phyloP scores from a whole-genome alignment of 2,797 vertebrate genomes.

The Zenarchopterus dispar region DNA sequence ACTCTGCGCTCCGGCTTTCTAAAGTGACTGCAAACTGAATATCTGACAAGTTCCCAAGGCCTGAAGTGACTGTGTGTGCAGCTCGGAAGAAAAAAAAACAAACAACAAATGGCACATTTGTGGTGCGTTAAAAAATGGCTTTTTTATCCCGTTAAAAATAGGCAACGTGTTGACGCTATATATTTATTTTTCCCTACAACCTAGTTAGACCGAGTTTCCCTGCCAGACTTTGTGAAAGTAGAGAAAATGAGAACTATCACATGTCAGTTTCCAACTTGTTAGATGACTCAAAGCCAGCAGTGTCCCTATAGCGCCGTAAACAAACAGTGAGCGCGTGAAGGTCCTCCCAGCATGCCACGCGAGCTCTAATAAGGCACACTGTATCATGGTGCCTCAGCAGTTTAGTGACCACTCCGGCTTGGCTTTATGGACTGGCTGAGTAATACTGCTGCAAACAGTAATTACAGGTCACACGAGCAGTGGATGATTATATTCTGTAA shows the following conservation, averaged over 20 bases:
- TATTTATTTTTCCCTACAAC: slow-evolving; percentile 44
- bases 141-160: slow-evolving; percentile 79
- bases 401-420: slow-evolving; percentile 57
- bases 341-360: slow-evolving; percentile 22
- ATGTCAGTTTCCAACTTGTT: slow-evolving; percentile 48
- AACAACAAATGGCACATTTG: slow-evolving; percentile 73
- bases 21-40: slow-evolving; percentile 81
- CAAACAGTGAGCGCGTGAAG: slow-evolving; percentile 13
- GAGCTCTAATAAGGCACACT: slow-evolving; percentile 48
- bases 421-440: slow-evolving; percentile 49
- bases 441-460: slow-evolving; percentile 69
- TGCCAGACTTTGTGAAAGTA: slow-evolving; percentile 62
- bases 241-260: slow-evolving; percentile 27
- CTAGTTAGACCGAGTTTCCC: slow-evolving; percentile 66
- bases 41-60: slow-evolving; percentile 83
- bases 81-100: slow-evolving; percentile 78
- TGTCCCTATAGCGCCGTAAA: slow-evolving; percentile 11
- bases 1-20: slow-evolving; percentile 75
- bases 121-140: slow-evolving; percentile 72
- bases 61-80: slow-evolving; percentile 69
- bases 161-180: slow-evolving; percentile 50
- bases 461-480: slow-evolving; percentile 66
- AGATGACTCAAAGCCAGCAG: slow-evolving; percentile 18
- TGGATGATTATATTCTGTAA: slow-evolving; percentile 60
- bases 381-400: slow-evolving; percentile 75